Evolutionary conservation across 2,113 vertebrate species (phyloP).

Genomic region (Laticauda laticaudata): DNA sequence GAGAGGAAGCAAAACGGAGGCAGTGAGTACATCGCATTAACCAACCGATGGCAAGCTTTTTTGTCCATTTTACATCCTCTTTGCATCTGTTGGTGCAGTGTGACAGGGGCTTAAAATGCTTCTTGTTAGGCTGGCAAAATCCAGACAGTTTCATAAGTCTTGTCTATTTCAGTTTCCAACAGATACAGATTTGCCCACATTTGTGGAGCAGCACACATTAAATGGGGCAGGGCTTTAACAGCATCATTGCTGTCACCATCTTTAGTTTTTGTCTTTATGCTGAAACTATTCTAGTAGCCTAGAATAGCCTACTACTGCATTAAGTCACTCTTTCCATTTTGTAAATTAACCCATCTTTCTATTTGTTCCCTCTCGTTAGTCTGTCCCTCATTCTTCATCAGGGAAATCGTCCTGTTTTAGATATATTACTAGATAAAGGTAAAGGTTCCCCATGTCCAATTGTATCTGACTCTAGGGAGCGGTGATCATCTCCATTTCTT

Average conservation of each 20-base stretch:
- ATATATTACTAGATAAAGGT: not conserved
- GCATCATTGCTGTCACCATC: not conserved
- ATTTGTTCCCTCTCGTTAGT: not conserved
- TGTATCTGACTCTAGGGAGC: not conserved
- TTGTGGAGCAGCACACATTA: not conserved
- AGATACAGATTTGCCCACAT: not conserved
- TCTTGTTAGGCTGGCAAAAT: not conserved
- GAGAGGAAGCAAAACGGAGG: no score
- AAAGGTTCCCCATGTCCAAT: not conserved
- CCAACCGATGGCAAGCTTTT: no score
- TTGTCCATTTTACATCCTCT: no score
- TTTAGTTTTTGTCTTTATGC: not conserved
- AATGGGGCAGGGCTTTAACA: not conserved
- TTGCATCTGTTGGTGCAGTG: no score
- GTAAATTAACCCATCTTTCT: not conserved
- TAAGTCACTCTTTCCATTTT: not conserved
- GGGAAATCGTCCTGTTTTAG: not conserved
- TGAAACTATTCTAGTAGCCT: not conserved
- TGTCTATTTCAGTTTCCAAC: not conserved
- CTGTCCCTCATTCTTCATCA: not conserved
- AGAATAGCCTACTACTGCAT: not conserved
- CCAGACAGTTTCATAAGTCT: not conserved
- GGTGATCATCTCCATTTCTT: not conserved
- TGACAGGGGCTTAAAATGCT: no score
- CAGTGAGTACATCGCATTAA: no score